Evolutionary conservation across 2,888 invertebrate species (phyloP).

Genomic region (Acanthoscelides obtectus): DNA sequence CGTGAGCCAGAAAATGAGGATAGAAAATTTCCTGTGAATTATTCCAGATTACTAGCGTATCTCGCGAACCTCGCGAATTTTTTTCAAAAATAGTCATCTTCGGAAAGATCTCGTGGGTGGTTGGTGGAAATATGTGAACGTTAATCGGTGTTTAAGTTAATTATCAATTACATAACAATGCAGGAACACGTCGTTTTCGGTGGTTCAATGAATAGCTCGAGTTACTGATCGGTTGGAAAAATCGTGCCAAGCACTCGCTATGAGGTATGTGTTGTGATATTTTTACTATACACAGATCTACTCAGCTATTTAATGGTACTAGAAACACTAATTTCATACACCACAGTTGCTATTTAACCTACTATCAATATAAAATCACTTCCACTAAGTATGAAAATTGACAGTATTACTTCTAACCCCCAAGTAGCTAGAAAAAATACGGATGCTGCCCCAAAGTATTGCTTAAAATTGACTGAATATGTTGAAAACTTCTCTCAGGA

Average conservation of each 20-base stretch:
- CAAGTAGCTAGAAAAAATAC: no score
- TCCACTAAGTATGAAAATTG: no score
- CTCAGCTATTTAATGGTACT: no score
- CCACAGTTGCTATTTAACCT: no score
- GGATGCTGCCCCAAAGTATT: no score
- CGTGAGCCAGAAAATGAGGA: constrained; percentile 21
- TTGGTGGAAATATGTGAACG: background rate
- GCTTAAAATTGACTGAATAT: no score
- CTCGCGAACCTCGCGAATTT: background rate
- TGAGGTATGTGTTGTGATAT: background rate
- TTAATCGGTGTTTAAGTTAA: background rate
- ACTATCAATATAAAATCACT: no score
- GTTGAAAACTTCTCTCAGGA: no score
- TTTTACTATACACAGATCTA: background rate
- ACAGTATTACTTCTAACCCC: no score
- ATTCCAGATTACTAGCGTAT: background rate
- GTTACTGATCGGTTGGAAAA: background rate
- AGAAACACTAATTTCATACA: no score
- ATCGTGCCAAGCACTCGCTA: background rate
- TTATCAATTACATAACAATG: background rate
- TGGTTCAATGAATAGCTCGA: background rate
- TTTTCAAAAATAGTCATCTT: background rate
- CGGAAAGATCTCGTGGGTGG: constrained; percentile 4
- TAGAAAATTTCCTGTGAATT: constrained; percentile 13
- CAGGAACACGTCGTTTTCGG: background rate